Conservation (phyloP, 1,140 invertebrate genomes). For the Tetramorium simillimum region DNA sequence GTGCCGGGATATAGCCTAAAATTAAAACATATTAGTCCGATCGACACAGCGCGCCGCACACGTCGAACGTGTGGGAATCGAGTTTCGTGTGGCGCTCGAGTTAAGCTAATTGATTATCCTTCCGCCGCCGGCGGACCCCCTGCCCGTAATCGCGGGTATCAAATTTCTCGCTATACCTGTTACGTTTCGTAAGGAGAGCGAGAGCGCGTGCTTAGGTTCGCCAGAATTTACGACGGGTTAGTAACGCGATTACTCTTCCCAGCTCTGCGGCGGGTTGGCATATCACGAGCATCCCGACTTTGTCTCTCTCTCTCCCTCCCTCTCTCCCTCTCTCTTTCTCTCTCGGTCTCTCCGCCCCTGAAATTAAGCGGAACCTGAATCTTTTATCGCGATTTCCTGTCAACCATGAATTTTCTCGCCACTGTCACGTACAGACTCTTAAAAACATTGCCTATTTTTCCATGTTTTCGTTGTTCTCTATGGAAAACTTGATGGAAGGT, state of each 20-base stretch:
- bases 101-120: conserved; percentile 59
- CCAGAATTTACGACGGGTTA: conserved; percentile 32
- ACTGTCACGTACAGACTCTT: not conserved
- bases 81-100: conserved; percentile 37
- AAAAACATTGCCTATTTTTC: not conserved
- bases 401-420: conserved; percentile 32
- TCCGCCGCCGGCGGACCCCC: conserved; percentile 22
- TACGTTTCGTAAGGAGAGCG: conserved; percentile 20
- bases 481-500: not conserved
- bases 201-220: conserved; percentile 5
- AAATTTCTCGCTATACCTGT: conserved; percentile 55
- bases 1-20: not conserved
- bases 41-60: not conserved
- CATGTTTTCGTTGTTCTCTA: not conserved
- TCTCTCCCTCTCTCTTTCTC: conserved; percentile 6
- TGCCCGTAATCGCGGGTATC: conserved; percentile 43
- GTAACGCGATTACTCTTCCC: conserved; percentile 50
- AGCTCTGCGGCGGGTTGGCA: conserved; percentile 25
- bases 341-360: not conserved
- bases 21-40: conserved; percentile 35
- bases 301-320: not conserved
- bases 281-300: conserved; percentile 39
- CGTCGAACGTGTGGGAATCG: conserved; percentile 30
- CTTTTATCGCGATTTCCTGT: conserved; percentile 30
- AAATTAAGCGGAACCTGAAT: conserved; percentile 37